A percentile compares a stretch with the other conserved stretches of the same genome.
Evolutionary conservation across 2,888 invertebrate genomes (phyloP).

Genomic region (Schizaphis graminum): DNA sequence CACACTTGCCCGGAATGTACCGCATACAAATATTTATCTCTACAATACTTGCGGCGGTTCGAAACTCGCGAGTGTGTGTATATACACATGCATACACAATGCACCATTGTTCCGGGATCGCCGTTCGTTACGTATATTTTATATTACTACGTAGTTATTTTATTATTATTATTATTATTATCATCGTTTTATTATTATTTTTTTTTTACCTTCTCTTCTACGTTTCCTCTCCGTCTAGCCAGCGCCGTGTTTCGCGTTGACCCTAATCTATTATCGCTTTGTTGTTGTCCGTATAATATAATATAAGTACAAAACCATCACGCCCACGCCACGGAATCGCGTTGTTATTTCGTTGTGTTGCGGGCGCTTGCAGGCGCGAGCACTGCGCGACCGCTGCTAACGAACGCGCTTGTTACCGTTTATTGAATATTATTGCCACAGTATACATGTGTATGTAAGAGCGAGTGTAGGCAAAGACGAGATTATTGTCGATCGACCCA

Average conservation of each 20-base stretch:
- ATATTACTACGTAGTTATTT: conserved; percentile 34
- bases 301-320: conserved; percentile 36
- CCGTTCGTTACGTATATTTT: conserved; percentile 27
- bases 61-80: background rate
- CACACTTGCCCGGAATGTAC: conserved; percentile 51
- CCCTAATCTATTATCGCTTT: conserved; percentile 65
- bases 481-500: conserved; percentile 39
- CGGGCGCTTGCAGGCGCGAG: background rate
- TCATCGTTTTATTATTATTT: conserved; percentile 12
- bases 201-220: conserved; percentile 8
- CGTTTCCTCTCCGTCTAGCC: background rate
- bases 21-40: conserved; percentile 46
- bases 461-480: background rate
- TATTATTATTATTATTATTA: conserved; percentile 24
- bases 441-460: background rate
- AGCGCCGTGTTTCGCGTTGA: conserved; percentile 45
- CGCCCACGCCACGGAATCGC: conserved; percentile 35
- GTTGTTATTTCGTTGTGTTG: background rate
- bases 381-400: conserved; percentile 20
- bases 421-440: conserved; percentile 38
- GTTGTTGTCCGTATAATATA: conserved; percentile 47
- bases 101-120: conserved; percentile 59
- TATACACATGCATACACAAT: conserved; percentile 43
- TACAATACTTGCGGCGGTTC: background rate
- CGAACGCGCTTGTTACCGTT: conserved; percentile 63